Percentiles rank a stretch among this genome's conserved stretches.
These are phyloP conservation scores for Eciton burchellii DNA, from an alignment of 1,140 invertebrate genomes.

Conservation along the genomic window DNA sequence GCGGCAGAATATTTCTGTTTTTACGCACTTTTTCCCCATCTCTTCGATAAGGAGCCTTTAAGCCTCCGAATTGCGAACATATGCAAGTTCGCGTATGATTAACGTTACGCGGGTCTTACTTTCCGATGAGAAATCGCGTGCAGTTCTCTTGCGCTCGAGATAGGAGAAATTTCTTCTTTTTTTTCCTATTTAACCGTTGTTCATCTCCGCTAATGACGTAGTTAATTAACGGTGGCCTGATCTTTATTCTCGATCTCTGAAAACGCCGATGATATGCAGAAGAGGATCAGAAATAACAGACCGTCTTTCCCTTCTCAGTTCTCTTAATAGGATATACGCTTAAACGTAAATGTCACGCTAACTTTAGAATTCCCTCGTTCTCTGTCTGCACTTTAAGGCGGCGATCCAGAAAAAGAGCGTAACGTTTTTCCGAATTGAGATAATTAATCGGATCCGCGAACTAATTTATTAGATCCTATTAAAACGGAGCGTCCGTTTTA, in stretches of 20 bases:
- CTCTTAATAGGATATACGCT: no score
- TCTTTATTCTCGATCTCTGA: no score
- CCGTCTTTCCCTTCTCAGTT: no score
- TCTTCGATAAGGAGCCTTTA: slow-evolving; percentile 12
- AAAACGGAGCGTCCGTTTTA: slow-evolving; percentile 13
- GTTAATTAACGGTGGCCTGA: no score
- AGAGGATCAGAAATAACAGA: no score
- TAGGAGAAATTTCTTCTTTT: background rate
- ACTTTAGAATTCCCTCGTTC: no score
- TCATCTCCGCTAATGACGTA: no score
- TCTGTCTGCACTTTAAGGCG: no score
- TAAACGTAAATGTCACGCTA: no score
- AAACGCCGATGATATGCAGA: no score
- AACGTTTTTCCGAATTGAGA: background rate
- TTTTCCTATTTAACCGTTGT: slow-evolving; percentile 5
- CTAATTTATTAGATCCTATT: background rate
- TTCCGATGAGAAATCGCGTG: background rate
- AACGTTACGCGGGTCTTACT: background rate
- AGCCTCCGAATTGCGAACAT: background rate
- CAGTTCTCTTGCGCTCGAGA: background rate
- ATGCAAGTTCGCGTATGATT: background rate
- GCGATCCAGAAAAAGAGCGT: no score
- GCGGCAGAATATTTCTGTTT: slow-evolving; percentile 23
- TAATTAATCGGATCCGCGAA: background rate
- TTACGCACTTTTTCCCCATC: slow-evolving; percentile 18